A percentile compares a stretch with the other conserved stretches of the same genome.
Evolutionary conservation across 2,888 invertebrate species (phyloP).

Genomic region (Rhyacophila evoluta): DNA sequence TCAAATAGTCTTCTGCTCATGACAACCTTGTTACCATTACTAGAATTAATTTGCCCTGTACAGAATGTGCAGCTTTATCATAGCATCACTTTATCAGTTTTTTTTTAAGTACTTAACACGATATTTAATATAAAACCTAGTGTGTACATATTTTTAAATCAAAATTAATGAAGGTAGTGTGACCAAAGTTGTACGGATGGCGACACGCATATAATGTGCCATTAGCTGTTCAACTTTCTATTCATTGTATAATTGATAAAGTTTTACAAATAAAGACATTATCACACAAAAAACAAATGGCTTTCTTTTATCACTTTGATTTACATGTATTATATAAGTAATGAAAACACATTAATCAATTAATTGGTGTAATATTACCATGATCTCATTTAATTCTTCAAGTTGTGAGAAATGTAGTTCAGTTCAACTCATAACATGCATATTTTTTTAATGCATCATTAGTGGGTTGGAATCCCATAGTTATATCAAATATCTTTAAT

Average conservation of each 20-base stretch:
- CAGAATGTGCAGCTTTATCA: not conserved
- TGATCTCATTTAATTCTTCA: no score
- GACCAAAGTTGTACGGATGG: not conserved
- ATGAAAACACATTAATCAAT: no score
- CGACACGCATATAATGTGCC: not conserved
- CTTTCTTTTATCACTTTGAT: not conserved
- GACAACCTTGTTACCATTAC: not conserved
- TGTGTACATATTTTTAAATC: not conserved
- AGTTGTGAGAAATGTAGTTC: no score
- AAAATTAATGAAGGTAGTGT: not conserved
- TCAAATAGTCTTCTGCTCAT: not conserved
- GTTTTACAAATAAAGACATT: not conserved
- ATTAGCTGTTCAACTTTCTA: not conserved
- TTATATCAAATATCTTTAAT: no score
- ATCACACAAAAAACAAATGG: not conserved
- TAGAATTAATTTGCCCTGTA: conserved; percentile 3
- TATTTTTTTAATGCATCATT: no score
- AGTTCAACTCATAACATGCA: no score
- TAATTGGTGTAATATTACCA: no score
- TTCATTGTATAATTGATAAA: not conserved
- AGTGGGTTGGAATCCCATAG: no score
- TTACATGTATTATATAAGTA: no score
- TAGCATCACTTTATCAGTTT: not conserved
- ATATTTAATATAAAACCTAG: not conserved
- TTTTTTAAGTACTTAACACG: conserved; percentile 14